Evolutionary conservation across 2,888 invertebrate genomes (phyloP).

Genomic region (Meloe dianella): DNA sequence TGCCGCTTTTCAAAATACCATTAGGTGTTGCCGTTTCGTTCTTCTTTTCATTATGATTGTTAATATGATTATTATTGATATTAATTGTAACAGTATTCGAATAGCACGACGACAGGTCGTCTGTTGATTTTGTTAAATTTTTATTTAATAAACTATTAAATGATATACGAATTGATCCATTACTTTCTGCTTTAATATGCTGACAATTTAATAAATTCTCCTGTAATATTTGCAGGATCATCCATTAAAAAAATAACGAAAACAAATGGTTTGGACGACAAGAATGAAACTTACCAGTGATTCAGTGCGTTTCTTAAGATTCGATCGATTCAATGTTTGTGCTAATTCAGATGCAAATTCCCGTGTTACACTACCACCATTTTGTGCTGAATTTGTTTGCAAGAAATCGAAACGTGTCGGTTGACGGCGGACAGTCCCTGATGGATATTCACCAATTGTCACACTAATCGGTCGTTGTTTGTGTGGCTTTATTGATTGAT

Average conservation of each 20-base stretch:
- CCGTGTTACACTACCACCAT: slow-evolving; percentile 64
- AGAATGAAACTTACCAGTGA: slow-evolving; percentile 63
- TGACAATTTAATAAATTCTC: slow-evolving; percentile 53
- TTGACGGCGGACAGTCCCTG: slow-evolving; percentile 65
- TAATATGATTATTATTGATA: slow-evolving; percentile 39
- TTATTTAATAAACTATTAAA: slow-evolving; percentile 51
- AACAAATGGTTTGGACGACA: no score
- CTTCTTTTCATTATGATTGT: slow-evolving; percentile 44
- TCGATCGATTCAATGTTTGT: slow-evolving; percentile 77
- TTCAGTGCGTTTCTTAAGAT: slow-evolving; percentile 76
- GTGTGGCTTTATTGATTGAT: slow-evolving; percentile 56
- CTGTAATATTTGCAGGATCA: slow-evolving; percentile 43
- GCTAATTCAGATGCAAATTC: slow-evolving; percentile 76
- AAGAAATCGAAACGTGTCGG: slow-evolving; percentile 78
- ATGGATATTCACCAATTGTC: slow-evolving; percentile 73
- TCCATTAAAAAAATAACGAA: no score
- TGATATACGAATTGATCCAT: slow-evolving; percentile 57
- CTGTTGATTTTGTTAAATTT: slow-evolving; percentile 54
- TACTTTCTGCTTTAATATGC: slow-evolving; percentile 54
- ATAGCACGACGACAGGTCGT: slow-evolving; percentile 45
- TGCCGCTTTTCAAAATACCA: slow-evolving; percentile 63
- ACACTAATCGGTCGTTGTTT: slow-evolving; percentile 69
- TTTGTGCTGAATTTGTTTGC: slow-evolving; percentile 52
- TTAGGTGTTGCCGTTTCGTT: slow-evolving; percentile 52
- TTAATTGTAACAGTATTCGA: slow-evolving; percentile 56